Evolutionary conservation across 2,797 vertebrate genomes (phyloP).

Genomic region (Chloroceryle amazona): DNA sequence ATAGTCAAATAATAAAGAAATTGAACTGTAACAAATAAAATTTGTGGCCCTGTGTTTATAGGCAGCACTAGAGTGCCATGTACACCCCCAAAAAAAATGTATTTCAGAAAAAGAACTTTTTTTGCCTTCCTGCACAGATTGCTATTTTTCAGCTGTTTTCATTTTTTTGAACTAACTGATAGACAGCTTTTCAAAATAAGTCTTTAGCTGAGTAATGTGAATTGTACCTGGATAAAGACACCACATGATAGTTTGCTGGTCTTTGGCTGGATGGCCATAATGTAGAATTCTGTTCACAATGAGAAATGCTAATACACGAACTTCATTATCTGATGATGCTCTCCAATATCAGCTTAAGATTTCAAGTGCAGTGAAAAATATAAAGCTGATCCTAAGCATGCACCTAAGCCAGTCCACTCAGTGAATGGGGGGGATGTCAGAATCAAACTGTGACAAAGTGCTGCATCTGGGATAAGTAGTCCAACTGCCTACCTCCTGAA

Average conservation of each 20-base stretch:
- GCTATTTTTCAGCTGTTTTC: neutral
- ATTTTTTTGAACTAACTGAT: neutral
- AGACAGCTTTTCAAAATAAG: neutral
- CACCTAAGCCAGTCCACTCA: neutral
- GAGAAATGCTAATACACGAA: neutral
- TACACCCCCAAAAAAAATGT: neutral
- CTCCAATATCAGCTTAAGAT: neutral
- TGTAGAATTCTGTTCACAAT: neutral
- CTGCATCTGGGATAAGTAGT: neutral
- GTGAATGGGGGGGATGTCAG: neutral
- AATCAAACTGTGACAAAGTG: neutral
- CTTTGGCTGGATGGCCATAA: neutral
- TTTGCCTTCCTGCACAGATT: neutral
- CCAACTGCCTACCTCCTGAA: neutral
- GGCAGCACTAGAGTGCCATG: neutral
- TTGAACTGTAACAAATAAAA: neutral
- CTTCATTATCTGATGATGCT: neutral
- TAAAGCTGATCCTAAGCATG: neutral
- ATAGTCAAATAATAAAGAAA: neutral
- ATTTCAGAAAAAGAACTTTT: neutral
- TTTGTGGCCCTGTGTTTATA: neutral
- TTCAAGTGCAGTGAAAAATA: neutral
- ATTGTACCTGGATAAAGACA: neutral
- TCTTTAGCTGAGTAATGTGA: neutral
- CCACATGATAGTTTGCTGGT: neutral